Conservation (phyloP, 37 sponge, comb jelly and placozoan species). For the Eunapius fragilis region DNA sequence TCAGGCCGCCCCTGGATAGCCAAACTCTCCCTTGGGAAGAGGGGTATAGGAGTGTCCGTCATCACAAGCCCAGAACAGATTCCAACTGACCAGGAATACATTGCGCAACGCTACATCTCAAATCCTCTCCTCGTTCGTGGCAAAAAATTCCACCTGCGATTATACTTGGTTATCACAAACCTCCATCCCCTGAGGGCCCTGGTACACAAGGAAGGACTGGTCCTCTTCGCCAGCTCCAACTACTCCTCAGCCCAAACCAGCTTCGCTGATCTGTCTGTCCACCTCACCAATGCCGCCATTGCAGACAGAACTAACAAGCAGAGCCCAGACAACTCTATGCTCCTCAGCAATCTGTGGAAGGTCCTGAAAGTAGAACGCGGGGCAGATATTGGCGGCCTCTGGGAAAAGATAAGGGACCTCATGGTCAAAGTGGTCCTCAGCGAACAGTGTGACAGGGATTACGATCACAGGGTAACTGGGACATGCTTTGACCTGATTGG, state of each 20-base stretch:
- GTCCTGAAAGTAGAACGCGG: conserved; percentile 29
- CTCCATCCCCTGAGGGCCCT: conserved; percentile 73
- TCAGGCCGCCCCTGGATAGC: conserved; percentile 79
- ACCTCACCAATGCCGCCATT: conserved; percentile 90
- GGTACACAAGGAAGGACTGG: conserved; percentile 88
- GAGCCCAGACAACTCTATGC: conserved; percentile 65
- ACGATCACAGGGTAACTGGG: conserved; percentile 55
- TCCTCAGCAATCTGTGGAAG: conserved; percentile 74
- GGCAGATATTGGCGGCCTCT: conserved; percentile 32
- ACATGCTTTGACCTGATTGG: conserved; percentile 92
- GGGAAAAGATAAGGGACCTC: conserved; percentile 56
- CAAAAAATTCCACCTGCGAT: conserved; percentile 84
- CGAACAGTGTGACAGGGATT: conserved; percentile 64
- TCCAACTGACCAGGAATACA: conserved; percentile 43
- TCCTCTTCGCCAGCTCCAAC: conserved; percentile 79
- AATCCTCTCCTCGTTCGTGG: conserved; percentile 73
- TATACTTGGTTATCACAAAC: conserved; percentile 83
- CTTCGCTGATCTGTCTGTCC: conserved; percentile 45
- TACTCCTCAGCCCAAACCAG: conserved; percentile 48
- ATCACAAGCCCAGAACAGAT: conserved; percentile 38
- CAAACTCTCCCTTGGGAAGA: conserved; percentile 85
- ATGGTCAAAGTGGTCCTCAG: conserved; percentile 79
- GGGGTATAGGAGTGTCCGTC: conserved; percentile 74
- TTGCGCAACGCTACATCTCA: conserved; percentile 76
- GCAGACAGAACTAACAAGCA: conserved; percentile 76